These are phyloP conservation scores for Lasioglossum vierecki DNA, from an alignment of 2,888 invertebrate species.

Conservation along the genomic window DNA sequence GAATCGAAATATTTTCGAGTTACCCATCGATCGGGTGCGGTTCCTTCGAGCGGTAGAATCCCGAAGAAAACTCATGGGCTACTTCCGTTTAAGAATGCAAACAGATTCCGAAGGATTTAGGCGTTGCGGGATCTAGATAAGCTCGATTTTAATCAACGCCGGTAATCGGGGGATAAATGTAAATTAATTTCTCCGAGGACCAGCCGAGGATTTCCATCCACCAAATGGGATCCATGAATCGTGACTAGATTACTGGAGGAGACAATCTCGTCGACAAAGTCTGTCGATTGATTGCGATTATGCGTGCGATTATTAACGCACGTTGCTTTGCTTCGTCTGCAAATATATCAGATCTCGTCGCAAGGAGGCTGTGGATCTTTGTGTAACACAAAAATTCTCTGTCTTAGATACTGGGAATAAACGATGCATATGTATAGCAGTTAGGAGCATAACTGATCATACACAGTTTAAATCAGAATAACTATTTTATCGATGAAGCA, in stretches of 20 bases:
- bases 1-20: not conserved
- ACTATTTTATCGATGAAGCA: too few species aligned
- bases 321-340: not conserved
- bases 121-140: conserved; percentile 62
- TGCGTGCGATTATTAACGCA: conserved; percentile 11
- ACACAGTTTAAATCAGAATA: too few species aligned
- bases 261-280: conserved; percentile 22
- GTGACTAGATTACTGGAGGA: conserved; percentile 53
- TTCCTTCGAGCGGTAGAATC: not conserved
- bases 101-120: conserved; percentile 45
- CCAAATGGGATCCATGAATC: conserved; percentile 62
- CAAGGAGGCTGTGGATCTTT: not conserved
- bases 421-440: too few species aligned
- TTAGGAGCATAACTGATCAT: too few species aligned
- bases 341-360: not conserved
- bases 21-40: not conserved
- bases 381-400: too few species aligned
- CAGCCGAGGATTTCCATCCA: conserved; percentile 50
- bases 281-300: conserved; percentile 45
- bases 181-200: conserved; percentile 70
- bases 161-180: conserved; percentile 74
- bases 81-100: conserved; percentile 1
- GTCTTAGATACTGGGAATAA: too few species aligned
- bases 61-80: not conserved
- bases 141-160: conserved; percentile 76